Evolutionary conservation across 2,113 vertebrate species (phyloP).

Genomic region (Gasterosteus nipponicus): DNA sequence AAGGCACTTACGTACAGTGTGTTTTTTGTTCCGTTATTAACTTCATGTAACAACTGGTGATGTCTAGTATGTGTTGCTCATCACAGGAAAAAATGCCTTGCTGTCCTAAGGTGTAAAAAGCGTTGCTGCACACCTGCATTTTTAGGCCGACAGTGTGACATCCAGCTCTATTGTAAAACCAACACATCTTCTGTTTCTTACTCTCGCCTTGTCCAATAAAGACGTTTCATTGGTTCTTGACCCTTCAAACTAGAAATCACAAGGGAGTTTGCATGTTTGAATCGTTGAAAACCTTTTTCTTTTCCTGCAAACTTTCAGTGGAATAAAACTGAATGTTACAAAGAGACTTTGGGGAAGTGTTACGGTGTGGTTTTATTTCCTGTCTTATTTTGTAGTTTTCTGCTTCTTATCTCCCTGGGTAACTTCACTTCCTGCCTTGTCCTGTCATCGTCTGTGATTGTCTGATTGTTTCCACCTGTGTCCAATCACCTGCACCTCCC

Average conservation of each 20-base stretch:
- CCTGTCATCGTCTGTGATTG: too few species aligned
- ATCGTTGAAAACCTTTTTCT: too few species aligned
- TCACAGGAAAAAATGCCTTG: not conserved
- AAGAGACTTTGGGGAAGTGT: too few species aligned
- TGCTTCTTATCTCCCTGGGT: too few species aligned
- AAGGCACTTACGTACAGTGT: not conserved
- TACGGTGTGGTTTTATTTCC: too few species aligned
- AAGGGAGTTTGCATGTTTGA: too few species aligned
- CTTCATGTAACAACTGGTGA: conserved; percentile 2
- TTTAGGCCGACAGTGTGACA: not conserved
- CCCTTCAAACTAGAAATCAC: not conserved
- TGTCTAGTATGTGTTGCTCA: not conserved
- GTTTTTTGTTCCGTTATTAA: not conserved
- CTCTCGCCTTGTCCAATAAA: not conserved
- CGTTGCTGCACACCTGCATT: not conserved
- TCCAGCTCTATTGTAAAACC: not conserved
- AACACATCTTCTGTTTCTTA: not conserved
- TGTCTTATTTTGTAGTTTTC: too few species aligned
- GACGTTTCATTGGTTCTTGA: not conserved
- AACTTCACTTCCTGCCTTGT: too few species aligned
- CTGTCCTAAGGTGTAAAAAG: not conserved
- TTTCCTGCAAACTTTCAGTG: too few species aligned
- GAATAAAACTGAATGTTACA: too few species aligned
- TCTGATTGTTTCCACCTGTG: too few species aligned
- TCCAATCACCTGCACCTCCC: too few species aligned